phyloP scores from a whole-genome alignment of 1,140 invertebrate species.

The Drosophila persimilis region DNA sequence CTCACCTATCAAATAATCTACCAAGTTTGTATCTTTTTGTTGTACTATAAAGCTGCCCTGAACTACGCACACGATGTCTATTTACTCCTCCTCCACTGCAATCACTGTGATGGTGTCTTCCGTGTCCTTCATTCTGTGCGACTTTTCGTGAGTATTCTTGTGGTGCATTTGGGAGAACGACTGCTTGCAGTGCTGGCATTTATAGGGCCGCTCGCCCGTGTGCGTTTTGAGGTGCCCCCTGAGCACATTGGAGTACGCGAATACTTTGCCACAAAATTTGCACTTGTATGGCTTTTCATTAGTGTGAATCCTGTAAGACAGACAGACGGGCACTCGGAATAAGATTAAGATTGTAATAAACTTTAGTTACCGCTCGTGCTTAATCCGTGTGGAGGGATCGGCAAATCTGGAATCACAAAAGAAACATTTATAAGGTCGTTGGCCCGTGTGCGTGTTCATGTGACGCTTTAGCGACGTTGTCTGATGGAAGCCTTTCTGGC shows the following conservation, averaged over 20 bases:
- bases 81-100: conserved; percentile 21
- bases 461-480: conserved; percentile 70
- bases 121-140: conserved; percentile 18
- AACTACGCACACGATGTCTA: too few species aligned
- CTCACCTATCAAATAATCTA: too few species aligned
- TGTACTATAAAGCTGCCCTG: too few species aligned
- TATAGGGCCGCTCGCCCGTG: conserved; percentile 67
- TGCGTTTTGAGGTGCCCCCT: conserved; percentile 70
- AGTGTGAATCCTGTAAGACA: conserved; percentile 66
- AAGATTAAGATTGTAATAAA: background rate
- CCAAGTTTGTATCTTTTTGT: too few species aligned
- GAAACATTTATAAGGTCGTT: conserved; percentile 81
- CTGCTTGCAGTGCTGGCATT: conserved; percentile 57
- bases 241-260: conserved; percentile 74
- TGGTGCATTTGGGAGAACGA: conserved; percentile 70
- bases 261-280: conserved; percentile 59
- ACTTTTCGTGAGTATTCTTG: conserved; percentile 69
- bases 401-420: conserved; percentile 88
- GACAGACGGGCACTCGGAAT: background rate
- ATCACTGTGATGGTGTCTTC: too few species aligned
- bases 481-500: conserved; percentile 70
- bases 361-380: conserved; percentile 84
- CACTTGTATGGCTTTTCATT: conserved; percentile 76
- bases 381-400: conserved; percentile 85
- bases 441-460: conserved; percentile 78